Percentiles rank a stretch among this genome's conserved stretches.
phyloP scores from a whole-genome alignment of 1,140 invertebrate genomes.

The Drosophila lacertosa region DNA sequence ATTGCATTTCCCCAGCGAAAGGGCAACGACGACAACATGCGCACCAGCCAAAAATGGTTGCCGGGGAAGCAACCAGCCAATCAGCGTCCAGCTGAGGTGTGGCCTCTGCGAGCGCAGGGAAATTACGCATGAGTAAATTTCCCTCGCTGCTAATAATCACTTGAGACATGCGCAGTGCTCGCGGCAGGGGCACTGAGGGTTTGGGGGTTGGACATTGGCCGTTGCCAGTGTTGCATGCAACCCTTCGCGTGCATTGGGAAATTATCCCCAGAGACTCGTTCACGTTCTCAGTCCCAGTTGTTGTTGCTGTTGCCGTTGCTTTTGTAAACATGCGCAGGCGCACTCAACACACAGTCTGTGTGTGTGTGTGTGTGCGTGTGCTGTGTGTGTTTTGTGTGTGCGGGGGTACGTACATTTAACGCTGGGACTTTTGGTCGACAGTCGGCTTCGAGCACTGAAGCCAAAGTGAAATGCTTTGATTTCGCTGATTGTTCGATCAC shows the following conservation, averaged over 20 bases:
- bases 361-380: slow-evolving; percentile 14
- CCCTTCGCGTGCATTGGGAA: slow-evolving; percentile 57
- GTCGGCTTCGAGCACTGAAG: slow-evolving; percentile 21
- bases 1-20: slow-evolving; percentile 51
- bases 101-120: slow-evolving; percentile 58
- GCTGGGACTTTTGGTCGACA: slow-evolving; percentile 60
- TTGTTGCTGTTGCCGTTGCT: slow-evolving; percentile 59
- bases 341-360: slow-evolving; percentile 22
- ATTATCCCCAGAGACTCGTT: slow-evolving; percentile 54
- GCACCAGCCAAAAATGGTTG: slow-evolving; percentile 65
- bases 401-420: slow-evolving; percentile 71
- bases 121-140: slow-evolving; percentile 75
- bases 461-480: slow-evolving; percentile 83
- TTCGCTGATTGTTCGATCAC: slow-evolving; percentile 79
- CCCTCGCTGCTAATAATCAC: slow-evolving; percentile 76
- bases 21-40: slow-evolving; percentile 45
- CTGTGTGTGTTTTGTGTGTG: slow-evolving; percentile 24
- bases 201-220: slow-evolving; percentile 44
- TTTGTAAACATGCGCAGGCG: slow-evolving; percentile 80
- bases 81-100: slow-evolving; percentile 64
- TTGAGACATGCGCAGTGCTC: slow-evolving; percentile 70
- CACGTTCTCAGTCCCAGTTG: slow-evolving; percentile 53
- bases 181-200: slow-evolving; percentile 1
- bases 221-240: slow-evolving; percentile 45
- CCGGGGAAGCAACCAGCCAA: slow-evolving; percentile 71